A percentile compares a stretch with the other conserved stretches of the same genome.
phyloP scores from a whole-genome alignment of 2,113 vertebrate species.

The Hirundichthys speculiger region DNA sequence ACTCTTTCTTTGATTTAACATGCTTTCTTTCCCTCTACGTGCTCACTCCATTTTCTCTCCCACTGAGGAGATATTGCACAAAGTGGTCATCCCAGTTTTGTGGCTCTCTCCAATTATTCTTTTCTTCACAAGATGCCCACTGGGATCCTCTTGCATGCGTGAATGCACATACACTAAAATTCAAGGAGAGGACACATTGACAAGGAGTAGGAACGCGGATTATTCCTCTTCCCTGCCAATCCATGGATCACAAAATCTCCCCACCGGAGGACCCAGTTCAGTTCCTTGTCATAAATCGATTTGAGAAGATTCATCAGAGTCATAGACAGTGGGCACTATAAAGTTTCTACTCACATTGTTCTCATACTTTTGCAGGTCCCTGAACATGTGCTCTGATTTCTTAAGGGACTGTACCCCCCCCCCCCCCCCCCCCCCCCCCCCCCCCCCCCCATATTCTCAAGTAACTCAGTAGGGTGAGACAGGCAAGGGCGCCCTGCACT shows the following conservation, averaged over 20 bases:
- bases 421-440: conserved; percentile 22
- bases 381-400: conserved; percentile 44
- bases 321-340: neutral
- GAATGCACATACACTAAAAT: conserved; percentile 41
- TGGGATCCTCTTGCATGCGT: conserved; percentile 34
- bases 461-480: conserved; percentile 52
- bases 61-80: conserved; percentile 26
- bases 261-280: neutral
- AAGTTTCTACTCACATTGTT: conserved; percentile 23
- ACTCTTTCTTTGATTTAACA: conserved; percentile 50
- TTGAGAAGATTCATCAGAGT: neutral
- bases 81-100: conserved; percentile 50
- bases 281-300: neutral
- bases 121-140: conserved; percentile 31
- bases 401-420: conserved; percentile 34
- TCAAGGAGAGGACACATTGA: conserved; percentile 29
- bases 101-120: conserved; percentile 56
- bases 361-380: conserved; percentile 27
- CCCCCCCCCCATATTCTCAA: conserved; percentile 36
- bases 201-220: conserved; percentile 11
- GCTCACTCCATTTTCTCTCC: conserved; percentile 21
- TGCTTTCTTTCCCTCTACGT: conserved; percentile 32
- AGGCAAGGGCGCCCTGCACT: conserved; percentile 55
- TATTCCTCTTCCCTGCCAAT: conserved; percentile 24
- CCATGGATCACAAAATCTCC: conserved; percentile 10